Percentiles rank a stretch among this genome's conserved stretches.
These are phyloP conservation scores for Haliclona indistincta DNA, from an alignment of 37 sponge, comb jelly and placozoan genomes.

Conservation along the genomic window DNA sequence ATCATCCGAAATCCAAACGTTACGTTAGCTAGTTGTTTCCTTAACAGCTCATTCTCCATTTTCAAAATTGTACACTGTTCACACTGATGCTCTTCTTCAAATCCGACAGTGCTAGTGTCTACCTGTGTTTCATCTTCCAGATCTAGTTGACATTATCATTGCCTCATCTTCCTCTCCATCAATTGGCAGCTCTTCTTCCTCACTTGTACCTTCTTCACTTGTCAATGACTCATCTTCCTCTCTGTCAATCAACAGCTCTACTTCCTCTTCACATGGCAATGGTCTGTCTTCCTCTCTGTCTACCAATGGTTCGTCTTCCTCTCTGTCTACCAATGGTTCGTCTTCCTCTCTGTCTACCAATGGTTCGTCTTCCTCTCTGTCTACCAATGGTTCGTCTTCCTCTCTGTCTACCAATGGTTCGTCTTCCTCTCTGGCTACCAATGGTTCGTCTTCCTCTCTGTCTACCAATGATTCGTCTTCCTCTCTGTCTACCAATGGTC, in stretches of 20 bases:
- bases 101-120: no score
- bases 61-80: no score
- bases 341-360: not conserved
- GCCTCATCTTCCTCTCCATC: not conserved
- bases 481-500: no score
- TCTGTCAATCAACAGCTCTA: not conserved
- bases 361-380: not conserved
- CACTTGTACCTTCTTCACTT: no score
- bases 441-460: no score
- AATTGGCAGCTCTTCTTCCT: not conserved
- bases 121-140: no score
- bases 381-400: not conserved
- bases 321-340: not conserved
- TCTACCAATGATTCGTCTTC: no score
- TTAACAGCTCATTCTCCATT: not conserved
- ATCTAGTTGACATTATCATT: no score
- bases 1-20: not conserved
- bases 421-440: not conserved
- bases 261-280: not conserved
- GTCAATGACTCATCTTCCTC: not conserved
- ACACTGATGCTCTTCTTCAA: no score
- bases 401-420: not conserved
- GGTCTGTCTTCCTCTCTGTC: not conserved
- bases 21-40: not conserved
- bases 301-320: not conserved